Evolutionary conservation across 1,140 invertebrate genomes (phyloP).

Genomic region (Zaprionus vittiger): DNA sequence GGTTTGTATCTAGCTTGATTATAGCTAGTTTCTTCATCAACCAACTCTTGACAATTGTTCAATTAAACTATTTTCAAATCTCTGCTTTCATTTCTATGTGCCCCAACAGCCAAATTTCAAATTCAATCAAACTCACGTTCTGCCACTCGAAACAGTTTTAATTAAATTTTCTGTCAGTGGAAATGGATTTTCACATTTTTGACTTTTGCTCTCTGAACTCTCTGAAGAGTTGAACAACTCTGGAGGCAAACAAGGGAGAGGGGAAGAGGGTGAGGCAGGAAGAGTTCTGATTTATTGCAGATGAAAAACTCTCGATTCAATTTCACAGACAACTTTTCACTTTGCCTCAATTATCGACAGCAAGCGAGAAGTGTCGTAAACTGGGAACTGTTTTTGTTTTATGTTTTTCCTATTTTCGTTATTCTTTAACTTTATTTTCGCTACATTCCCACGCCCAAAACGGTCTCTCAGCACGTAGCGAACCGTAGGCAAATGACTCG

Average conservation of each 20-base stretch:
- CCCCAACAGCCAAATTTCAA: background rate
- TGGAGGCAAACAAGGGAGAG: background rate
- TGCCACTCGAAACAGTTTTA: background rate
- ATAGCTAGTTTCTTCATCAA: background rate
- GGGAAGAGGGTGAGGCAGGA: background rate
- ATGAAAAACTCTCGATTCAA: slow-evolving; percentile 44
- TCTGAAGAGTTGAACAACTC: background rate
- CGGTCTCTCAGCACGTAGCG: slow-evolving; percentile 49
- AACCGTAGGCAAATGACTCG: slow-evolving; percentile 43
- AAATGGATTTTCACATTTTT: slow-evolving; percentile 1
- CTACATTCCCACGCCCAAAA: slow-evolving; percentile 54
- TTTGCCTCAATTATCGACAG: slow-evolving; percentile 43
- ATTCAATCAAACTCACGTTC: slow-evolving; percentile 5
- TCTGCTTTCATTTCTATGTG: background rate
- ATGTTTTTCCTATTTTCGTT: background rate
- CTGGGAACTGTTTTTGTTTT: slow-evolving; percentile 18
- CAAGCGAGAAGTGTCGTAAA: slow-evolving; percentile 20
- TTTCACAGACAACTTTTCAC: slow-evolving; percentile 38
- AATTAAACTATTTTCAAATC: background rate
- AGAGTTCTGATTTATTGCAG: slow-evolving; percentile 51
- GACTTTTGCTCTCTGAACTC: slow-evolving; percentile 2
- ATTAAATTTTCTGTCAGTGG: background rate
- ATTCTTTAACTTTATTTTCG: slow-evolving; percentile 30
- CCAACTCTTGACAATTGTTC: background rate
- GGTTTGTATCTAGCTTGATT: background rate